Evolutionary conservation across 2,797 vertebrate species (phyloP).

Genomic region (Phrynocephalus forsythii): DNA sequence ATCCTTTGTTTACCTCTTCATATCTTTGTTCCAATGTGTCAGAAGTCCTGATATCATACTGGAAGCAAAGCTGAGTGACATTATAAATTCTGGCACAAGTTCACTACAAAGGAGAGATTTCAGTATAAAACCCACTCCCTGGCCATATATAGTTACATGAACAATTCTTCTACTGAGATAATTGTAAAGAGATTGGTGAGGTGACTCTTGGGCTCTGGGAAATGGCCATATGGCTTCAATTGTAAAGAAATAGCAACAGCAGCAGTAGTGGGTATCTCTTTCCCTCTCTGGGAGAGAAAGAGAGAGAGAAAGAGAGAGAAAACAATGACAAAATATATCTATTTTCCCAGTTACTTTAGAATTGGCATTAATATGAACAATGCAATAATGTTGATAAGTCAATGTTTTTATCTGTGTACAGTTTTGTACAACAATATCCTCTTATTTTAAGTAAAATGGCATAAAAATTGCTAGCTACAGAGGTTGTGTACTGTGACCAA

Average conservation of each 20-base stretch:
- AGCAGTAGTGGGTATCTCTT: no score
- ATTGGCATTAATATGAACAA: background rate
- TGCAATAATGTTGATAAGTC: background rate
- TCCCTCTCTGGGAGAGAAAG: no score
- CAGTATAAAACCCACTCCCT: constrained; percentile 53
- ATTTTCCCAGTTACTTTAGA: background rate
- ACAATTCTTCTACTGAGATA: constrained; percentile 56
- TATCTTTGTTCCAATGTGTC: constrained; percentile 3
- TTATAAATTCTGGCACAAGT: constrained; percentile 62
- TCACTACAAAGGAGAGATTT: constrained; percentile 55
- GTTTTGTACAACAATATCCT: background rate
- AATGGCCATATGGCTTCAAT: background rate
- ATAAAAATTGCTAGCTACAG: background rate
- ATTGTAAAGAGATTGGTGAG: constrained; percentile 37
- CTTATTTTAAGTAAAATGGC: background rate
- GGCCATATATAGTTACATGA: constrained; percentile 54
- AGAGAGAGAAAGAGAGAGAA: no score
- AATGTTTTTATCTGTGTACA: background rate
- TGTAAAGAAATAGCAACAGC: background rate
- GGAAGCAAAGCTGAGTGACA: constrained; percentile 37
- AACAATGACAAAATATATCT: background rate
- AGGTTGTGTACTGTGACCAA: background rate
- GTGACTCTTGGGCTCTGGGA: background rate
- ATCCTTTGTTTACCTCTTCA: constrained; percentile 8
- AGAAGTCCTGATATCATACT: background rate